These are phyloP conservation scores for Epizoanthus ramosus DNA, from an alignment of 92 coral and sea anemone genomes.

Conservation along the genomic window DNA sequence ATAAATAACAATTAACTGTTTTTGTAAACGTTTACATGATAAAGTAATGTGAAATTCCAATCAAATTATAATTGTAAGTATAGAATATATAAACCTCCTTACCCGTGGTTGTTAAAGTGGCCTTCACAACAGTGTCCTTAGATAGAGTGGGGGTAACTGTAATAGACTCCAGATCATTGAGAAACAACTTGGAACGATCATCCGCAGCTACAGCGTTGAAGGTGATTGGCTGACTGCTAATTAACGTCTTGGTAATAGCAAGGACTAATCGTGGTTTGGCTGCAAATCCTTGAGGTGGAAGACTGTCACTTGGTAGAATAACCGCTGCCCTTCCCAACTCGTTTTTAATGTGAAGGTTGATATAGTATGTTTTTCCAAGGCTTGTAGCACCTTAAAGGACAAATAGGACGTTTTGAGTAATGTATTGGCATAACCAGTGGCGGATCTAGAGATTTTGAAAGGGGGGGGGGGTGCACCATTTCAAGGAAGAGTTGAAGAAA, in stretches of 20 bases:
- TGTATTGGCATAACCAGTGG: too few relatives aligned
- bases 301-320: slow-evolving; percentile 74
- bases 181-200: slow-evolving; percentile 60
- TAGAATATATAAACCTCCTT: background rate
- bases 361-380: slow-evolving; percentile 73
- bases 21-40: too few relatives aligned
- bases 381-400: slow-evolving; percentile 68
- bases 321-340: slow-evolving; percentile 66
- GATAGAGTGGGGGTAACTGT: slow-evolving; percentile 68
- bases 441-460: too few relatives aligned
- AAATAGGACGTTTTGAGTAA: background rate
- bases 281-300: slow-evolving; percentile 76
- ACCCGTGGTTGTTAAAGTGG: slow-evolving; percentile 76
- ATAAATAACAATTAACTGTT: too few relatives aligned
- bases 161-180: slow-evolving; percentile 70
- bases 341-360: slow-evolving; percentile 65
- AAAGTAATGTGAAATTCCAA: too few relatives aligned
- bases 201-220: slow-evolving; percentile 72
- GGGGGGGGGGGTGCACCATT: too few relatives aligned
- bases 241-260: slow-evolving; percentile 64
- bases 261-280: slow-evolving; percentile 47
- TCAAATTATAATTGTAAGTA: too few relatives aligned
- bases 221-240: slow-evolving; percentile 41
- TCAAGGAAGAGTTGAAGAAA: too few relatives aligned
- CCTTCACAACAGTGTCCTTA: slow-evolving; percentile 56